phyloP scores from a whole-genome alignment of 2,888 invertebrate species.

The Catonia carolina region DNA sequence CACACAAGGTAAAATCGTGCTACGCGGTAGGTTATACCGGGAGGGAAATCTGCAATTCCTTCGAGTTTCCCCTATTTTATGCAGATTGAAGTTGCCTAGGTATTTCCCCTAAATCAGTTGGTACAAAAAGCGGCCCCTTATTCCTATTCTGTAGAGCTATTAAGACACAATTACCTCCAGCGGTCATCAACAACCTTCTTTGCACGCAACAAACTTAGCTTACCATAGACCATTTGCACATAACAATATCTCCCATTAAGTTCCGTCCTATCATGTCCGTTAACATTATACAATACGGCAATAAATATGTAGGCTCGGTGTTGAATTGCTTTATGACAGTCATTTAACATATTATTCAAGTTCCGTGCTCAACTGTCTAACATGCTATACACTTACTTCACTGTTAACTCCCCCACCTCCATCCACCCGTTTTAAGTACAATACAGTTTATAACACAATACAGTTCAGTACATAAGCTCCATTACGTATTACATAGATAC shows the following conservation, averaged over 20 bases:
- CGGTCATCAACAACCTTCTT: conserved; percentile 3
- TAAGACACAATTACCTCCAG: conserved; percentile 8
- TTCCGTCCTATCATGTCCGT: not conserved
- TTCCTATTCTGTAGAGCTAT: not conserved
- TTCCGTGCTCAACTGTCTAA: no score
- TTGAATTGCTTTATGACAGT: conserved; percentile 10
- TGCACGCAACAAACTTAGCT: no score
- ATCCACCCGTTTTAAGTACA: no score
- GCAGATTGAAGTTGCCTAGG: conserved; percentile 6
- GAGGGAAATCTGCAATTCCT: conserved; percentile 10
- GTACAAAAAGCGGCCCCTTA: conserved; percentile 3
- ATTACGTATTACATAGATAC: no score
- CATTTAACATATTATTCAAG: not conserved
- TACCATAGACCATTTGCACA: not conserved
- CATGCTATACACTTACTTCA: no score
- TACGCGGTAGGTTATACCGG: no score
- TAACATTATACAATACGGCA: not conserved
- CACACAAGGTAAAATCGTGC: no score
- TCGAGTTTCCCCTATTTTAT: conserved; percentile 6
- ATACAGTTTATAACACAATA: no score
- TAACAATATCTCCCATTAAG: not conserved
- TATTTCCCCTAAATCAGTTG: conserved; percentile 11
- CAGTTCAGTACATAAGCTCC: no score
- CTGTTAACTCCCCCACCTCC: no score
- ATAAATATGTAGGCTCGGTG: not conserved